These are phyloP conservation scores for Sterrhoptilus dennistouni DNA, from an alignment of 2,113 vertebrate genomes.

Conservation along the genomic window DNA sequence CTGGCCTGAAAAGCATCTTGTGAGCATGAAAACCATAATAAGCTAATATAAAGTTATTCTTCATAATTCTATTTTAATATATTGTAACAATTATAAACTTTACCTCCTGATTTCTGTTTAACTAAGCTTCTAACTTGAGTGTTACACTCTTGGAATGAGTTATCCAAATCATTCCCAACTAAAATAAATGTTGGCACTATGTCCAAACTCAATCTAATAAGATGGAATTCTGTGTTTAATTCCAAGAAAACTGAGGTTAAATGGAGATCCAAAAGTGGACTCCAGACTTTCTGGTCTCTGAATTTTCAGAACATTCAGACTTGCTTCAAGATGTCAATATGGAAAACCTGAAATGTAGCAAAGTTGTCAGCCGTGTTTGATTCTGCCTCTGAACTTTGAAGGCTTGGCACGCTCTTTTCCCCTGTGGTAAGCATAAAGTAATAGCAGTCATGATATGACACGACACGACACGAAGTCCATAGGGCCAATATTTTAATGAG, in stretches of 20 bases:
- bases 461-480: background rate
- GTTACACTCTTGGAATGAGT: background rate
- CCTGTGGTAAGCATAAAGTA: background rate
- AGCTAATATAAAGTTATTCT: background rate
- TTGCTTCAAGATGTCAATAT: background rate
- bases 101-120: background rate
- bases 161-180: background rate
- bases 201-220: background rate
- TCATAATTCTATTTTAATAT: background rate
- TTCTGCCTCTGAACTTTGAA: background rate
- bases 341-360: background rate
- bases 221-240: background rate
- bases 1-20: background rate
- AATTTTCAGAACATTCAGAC: background rate
- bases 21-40: background rate
- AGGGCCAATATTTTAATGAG: background rate
- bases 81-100: background rate
- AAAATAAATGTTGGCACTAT: background rate
- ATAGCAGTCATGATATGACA: background rate
- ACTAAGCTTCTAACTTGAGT: background rate
- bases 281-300: background rate
- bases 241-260: background rate
- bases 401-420: background rate
- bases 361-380: background rate
- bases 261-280: background rate